phyloP scores from a whole-genome alignment of 2,888 invertebrate species.

The Caenorhabditis becei region DNA sequence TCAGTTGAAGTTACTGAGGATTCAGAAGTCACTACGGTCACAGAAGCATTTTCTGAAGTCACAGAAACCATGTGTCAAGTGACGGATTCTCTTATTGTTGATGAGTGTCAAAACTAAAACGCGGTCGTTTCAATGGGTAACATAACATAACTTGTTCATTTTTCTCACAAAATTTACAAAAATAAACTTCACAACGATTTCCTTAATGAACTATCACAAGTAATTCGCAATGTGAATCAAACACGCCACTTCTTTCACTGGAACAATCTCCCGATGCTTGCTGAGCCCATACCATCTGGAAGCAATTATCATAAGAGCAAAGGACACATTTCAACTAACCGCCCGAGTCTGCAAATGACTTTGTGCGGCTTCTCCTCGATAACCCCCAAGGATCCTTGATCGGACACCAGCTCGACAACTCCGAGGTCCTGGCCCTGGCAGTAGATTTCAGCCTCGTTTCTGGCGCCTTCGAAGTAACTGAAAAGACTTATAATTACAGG shows the following conservation, averaged over 20 bases:
- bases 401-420: conserved; percentile 33
- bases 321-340: too few relatives aligned
- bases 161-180: background rate
- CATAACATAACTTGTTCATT: background rate
- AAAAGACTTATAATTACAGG: background rate
- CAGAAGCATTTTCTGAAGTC: background rate
- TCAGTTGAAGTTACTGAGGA: background rate
- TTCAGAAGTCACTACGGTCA: background rate
- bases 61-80: background rate
- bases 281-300: conserved; percentile 44
- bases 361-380: conserved; percentile 9
- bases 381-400: conserved; percentile 28
- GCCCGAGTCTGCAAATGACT: conserved; percentile 36
- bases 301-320: too few relatives aligned
- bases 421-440: conserved; percentile 25
- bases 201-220: background rate
- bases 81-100: conserved; percentile 4
- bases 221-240: conserved; percentile 2
- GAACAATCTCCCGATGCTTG: conserved; percentile 11
- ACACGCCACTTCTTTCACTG: conserved; percentile 8
- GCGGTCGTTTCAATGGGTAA: conserved; percentile 2
- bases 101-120: conserved; percentile 22
- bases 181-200: too few relatives aligned
- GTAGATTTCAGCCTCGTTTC: conserved; percentile 21
- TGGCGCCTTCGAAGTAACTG: conserved; percentile 30